Percentiles rank a stretch among this genome's conserved stretches.
These are phyloP conservation scores for Epirrhoe alternata DNA, from an alignment of 2,888 invertebrate species.

Conservation along the genomic window DNA sequence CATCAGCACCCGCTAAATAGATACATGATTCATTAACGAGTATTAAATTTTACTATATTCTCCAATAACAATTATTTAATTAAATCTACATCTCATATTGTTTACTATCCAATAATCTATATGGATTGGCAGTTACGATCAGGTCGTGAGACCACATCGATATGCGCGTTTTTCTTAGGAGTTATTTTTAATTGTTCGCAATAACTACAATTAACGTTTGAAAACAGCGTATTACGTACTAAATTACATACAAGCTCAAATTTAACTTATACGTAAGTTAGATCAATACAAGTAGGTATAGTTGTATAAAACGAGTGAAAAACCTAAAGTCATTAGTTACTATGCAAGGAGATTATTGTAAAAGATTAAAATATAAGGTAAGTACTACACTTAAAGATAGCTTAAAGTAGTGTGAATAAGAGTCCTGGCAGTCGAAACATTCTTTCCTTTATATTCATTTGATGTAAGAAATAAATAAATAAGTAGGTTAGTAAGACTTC, in stretches of 20 bases:
- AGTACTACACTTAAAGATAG: slow-evolving; percentile 82
- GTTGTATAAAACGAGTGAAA: slow-evolving; percentile 85
- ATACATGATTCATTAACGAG: slow-evolving; percentile 74
- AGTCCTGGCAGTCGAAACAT: slow-evolving; percentile 52
- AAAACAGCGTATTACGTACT: slow-evolving; percentile 62
- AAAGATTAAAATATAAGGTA: slow-evolving; percentile 71
- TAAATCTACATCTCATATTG: slow-evolving; percentile 72
- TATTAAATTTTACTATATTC: slow-evolving; percentile 82
- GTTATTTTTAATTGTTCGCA: slow-evolving; percentile 58
- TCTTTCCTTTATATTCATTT: slow-evolving; percentile 18
- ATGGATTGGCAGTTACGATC: slow-evolving; percentile 77
- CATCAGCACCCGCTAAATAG: slow-evolving; percentile 54
- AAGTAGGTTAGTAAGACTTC: slow-evolving; percentile 18
- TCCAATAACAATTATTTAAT: slow-evolving; percentile 77
- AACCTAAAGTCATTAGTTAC: slow-evolving; percentile 81
- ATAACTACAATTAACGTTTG: slow-evolving; percentile 54
- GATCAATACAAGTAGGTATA: slow-evolving; percentile 78
- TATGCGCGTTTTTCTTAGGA: slow-evolving; percentile 43
- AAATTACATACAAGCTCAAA: slow-evolving; percentile 81
- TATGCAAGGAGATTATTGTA: slow-evolving; percentile 80
- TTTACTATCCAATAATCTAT: slow-evolving; percentile 58
- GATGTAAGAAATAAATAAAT: slow-evolving; percentile 18
- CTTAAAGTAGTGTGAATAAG: slow-evolving; percentile 74
- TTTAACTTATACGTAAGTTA: slow-evolving; percentile 79
- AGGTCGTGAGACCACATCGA: slow-evolving; percentile 55